phyloP scores from a whole-genome alignment of 2,797 vertebrate genomes.

The Hydrophis major region DNA sequence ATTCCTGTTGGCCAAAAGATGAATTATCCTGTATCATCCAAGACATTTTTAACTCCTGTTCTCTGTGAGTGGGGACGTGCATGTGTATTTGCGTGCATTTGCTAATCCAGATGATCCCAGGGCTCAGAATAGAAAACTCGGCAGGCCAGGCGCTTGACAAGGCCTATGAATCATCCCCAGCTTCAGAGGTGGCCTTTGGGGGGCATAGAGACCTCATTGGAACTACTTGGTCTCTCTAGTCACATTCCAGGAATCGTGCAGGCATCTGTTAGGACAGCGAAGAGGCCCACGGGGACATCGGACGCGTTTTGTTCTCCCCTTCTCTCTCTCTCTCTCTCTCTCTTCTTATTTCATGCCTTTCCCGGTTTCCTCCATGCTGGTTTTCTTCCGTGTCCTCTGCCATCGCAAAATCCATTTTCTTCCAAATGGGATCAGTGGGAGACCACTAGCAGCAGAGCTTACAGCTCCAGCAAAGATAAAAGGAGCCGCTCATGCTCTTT shows the following conservation, averaged over 20 bases:
- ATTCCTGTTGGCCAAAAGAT: constrained; percentile 2
- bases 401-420: background rate
- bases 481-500: background rate
- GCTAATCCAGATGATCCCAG: constrained; percentile 29
- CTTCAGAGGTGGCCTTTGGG: constrained; percentile 40
- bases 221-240: constrained; percentile 42
- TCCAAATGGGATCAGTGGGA: constrained; percentile 22
- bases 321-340: fast-evolving
- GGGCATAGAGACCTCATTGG: constrained; percentile 46
- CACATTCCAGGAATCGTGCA: constrained; percentile 19
- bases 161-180: constrained; percentile 46
- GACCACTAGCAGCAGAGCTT: background rate
- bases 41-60: constrained; percentile 29
- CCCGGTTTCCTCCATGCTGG: background rate
- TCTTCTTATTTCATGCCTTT: background rate
- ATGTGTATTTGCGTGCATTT: background rate
- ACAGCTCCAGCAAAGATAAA: background rate
- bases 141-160: constrained; percentile 36
- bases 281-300: constrained; percentile 12
- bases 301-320: background rate
- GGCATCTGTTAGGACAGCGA: constrained; percentile 43
- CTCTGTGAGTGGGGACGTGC: background rate
- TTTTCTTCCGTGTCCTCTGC: constrained; percentile 25
- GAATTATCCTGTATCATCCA: constrained; percentile 22
- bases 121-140: constrained; percentile 51